A percentile compares a stretch with the other conserved stretches of the same genome.
Conservation (phyloP, 2,797 vertebrate genomes). For the Pseudochirops corinnae region DNA sequence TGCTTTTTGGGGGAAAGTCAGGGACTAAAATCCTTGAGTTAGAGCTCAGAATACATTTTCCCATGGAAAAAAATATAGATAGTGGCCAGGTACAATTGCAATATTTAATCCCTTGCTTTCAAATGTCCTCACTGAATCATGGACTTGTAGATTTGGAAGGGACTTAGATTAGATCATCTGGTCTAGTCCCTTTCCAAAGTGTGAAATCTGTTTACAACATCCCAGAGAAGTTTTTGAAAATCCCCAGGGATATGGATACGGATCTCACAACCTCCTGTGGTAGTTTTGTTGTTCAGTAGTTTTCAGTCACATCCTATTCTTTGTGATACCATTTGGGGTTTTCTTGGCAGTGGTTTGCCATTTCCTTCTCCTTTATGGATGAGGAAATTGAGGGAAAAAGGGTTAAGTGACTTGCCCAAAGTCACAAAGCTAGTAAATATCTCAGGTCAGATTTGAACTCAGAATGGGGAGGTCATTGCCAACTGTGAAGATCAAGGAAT, state of each 20-base stretch:
- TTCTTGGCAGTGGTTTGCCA: neutral
- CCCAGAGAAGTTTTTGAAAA: neutral
- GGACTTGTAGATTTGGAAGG: neutral
- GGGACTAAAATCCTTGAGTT: neutral
- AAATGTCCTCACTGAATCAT: neutral
- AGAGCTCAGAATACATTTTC: neutral
- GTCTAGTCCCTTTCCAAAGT: neutral
- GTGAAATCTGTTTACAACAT: neutral
- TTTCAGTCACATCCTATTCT: neutral
- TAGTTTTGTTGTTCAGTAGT: neutral
- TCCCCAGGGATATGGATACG: neutral
- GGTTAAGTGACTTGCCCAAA: neutral
- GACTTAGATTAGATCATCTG: neutral
- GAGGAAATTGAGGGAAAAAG: neutral
- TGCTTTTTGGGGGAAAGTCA: neutral
- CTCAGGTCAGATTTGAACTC: neutral
- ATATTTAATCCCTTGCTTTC: neutral
- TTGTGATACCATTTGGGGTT: neutral
- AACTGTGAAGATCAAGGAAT: neutral
- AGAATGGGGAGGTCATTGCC: neutral
- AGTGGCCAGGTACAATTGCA: neutral
- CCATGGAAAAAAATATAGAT: neutral
- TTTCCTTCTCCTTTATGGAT: neutral
- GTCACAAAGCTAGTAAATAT: neutral
- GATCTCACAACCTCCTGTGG: neutral